Evolutionary conservation across 2,888 invertebrate species (phyloP), one percentile per base, ranked within the genome.

Genomic region (Eupithecia centaureata): DNA sequence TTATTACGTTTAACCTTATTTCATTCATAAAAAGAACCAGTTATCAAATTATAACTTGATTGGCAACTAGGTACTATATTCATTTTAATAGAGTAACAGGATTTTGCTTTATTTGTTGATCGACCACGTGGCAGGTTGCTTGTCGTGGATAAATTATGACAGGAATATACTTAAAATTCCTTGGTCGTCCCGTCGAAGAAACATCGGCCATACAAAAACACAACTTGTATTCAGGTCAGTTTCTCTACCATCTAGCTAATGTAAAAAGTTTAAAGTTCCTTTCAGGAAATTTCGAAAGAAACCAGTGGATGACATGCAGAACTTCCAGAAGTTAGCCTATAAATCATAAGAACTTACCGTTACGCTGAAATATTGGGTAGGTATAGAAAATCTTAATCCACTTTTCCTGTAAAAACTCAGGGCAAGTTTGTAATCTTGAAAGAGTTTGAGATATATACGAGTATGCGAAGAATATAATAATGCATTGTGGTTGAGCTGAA

Each of bases 331-430:
- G 86, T 92, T 90, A 82, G 82, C 87, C 91, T 88, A 91, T 91
- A 91, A 91, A 91, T 92, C 91, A 92, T 88, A 85, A 81, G 83
- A 87, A 86, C 85, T 84, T 82, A 86, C 81, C 84, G 83, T 87
- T 82, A 89, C 87, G 84, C 79, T 88, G 87, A 88, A 89, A 89
- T 91, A 90, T 89, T 87, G 85, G 82, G 85, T 87, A 85, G 85
- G 85, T 85, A 86, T 87, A 86, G 84, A 82, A 89, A 87, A 88
- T 88, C 89, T 90, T 91, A 92, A 92, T 92, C 91, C 87, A 88
- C 86, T 91, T 90, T 89, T 85, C 85, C 82, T 87, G 86, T 89
- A 88, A 88, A 88, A 90, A 87, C 82, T 82, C 76, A 74, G 82
- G 79, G 73, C 79, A 89, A 91, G 84, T 90, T 90, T 84, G 81